Conservation (phyloP, 2,888 invertebrate species). For the Alviniconcha strummeri region DNA sequence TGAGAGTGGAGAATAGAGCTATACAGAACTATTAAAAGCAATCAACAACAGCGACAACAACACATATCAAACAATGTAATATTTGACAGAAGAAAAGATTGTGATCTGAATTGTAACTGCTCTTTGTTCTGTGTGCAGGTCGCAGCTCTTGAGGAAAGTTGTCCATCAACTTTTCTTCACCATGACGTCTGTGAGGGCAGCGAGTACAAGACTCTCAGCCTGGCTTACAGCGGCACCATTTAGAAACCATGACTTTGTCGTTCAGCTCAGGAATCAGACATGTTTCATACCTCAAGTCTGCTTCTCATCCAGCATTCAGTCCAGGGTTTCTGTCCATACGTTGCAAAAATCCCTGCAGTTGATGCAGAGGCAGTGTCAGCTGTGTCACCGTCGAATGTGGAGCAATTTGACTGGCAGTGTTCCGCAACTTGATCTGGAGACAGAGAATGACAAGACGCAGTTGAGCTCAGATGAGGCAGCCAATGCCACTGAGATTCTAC, state of each 20-base stretch:
- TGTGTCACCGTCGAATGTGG: neutral
- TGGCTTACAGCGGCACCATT: neutral
- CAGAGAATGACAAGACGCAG: neutral
- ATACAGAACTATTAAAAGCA: too few relatives aligned
- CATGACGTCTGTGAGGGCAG: neutral
- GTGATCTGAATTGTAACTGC: too few relatives aligned
- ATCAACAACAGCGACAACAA: too few relatives aligned
- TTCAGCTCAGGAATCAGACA: neutral
- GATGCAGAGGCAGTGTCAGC: neutral
- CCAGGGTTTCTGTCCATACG: neutral
- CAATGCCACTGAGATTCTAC: constrained; percentile 42
- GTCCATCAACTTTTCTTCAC: neutral
- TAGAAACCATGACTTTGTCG: neutral
- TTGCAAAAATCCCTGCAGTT: neutral
- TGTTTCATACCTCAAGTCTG: neutral
- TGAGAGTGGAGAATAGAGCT: too few relatives aligned
- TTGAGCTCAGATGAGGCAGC: neutral
- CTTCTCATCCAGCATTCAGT: neutral
- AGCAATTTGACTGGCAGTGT: neutral
- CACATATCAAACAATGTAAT: too few relatives aligned
- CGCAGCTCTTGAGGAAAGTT: too few relatives aligned
- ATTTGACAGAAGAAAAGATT: too few relatives aligned
- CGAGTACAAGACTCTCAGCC: neutral
- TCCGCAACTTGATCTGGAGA: constrained; percentile 23
- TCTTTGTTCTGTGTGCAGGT: too few relatives aligned